Evolutionary conservation across 1,140 invertebrate genomes (phyloP).

Genomic region (Ganaspis sp.): DNA sequence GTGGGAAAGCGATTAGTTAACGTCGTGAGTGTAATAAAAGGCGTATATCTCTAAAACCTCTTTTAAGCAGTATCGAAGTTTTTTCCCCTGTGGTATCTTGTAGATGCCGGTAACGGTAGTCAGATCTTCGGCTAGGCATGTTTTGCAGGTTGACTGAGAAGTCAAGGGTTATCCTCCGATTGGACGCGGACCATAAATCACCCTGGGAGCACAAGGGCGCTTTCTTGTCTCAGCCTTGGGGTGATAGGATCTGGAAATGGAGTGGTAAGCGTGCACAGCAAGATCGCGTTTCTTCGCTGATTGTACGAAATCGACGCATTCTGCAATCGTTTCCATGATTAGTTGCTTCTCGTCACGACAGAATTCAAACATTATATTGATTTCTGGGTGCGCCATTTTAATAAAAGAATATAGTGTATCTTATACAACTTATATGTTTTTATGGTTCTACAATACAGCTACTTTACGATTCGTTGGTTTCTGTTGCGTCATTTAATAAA

Average conservation of each 20-base stretch:
- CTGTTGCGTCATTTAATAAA: too few relatives aligned
- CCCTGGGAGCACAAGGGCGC: slow-evolving; percentile 55
- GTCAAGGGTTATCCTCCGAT: slow-evolving; percentile 69
- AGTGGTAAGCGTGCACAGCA: slow-evolving; percentile 51
- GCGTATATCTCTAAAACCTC: slow-evolving; percentile 47
- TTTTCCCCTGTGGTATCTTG: slow-evolving; percentile 24
- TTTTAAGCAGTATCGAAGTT: slow-evolving; percentile 29
- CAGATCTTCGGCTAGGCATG: slow-evolving; percentile 51
- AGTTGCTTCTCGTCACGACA: slow-evolving; percentile 67
- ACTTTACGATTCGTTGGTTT: too few relatives aligned
- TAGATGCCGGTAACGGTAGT: slow-evolving; percentile 52
- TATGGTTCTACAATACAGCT: too few relatives aligned
- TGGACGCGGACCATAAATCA: slow-evolving; percentile 70
- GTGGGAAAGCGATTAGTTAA: slow-evolving; percentile 54
- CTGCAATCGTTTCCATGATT: slow-evolving; percentile 64
- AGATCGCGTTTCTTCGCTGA: slow-evolving; percentile 49
- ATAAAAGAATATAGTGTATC: too few relatives aligned
- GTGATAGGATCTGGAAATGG: slow-evolving; percentile 59
- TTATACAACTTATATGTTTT: too few relatives aligned
- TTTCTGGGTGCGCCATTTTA: slow-evolving; percentile 49
- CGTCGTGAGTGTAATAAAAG: slow-evolving; percentile 50
- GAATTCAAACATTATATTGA: slow-evolving; percentile 61
- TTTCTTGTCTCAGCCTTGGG: slow-evolving; percentile 45
- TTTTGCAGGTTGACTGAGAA: slow-evolving; percentile 64
- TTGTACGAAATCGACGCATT: slow-evolving; percentile 41